A percentile compares a stretch with the other conserved stretches of the same genome.
These are phyloP conservation scores for Hippocampus guttulatus DNA, from an alignment of 2,113 vertebrate genomes.

Conservation along the genomic window DNA sequence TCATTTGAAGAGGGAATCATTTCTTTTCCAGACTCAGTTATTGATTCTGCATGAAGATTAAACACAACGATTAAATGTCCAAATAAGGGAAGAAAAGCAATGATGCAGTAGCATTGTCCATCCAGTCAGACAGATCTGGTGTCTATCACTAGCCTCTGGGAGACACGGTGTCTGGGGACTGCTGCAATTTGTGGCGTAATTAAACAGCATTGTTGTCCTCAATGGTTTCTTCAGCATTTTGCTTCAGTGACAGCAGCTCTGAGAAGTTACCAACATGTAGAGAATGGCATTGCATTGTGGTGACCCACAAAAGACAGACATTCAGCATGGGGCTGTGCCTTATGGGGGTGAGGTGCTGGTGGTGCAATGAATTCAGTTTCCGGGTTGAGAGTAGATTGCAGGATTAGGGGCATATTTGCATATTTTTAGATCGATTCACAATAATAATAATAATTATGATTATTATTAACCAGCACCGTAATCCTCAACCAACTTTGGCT, in stretches of 20 bases:
- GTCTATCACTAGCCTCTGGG: too few species aligned
- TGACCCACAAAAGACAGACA: neutral
- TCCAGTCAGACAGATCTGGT: too few species aligned
- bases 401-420: neutral
- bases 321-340: neutral
- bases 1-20: neutral
- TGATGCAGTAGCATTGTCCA: too few species aligned
- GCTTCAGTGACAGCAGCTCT: neutral
- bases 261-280: neutral
- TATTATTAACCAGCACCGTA: neutral
- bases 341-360: neutral
- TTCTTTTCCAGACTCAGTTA: neutral
- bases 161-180: too few species aligned
- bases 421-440: neutral
- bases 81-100: too few species aligned
- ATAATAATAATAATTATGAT: neutral
- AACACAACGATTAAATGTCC: too few species aligned
- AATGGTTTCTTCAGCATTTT: neutral
- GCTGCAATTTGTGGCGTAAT: neutral
- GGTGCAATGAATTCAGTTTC: too few species aligned
- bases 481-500: neutral
- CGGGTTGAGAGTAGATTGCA: too few species aligned
- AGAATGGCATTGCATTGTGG: neutral
- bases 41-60: too few species aligned
- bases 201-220: neutral